These are phyloP conservation scores for Megaceryle alcyon DNA, from an alignment of 2,797 vertebrate genomes.

Conservation along the genomic window DNA sequence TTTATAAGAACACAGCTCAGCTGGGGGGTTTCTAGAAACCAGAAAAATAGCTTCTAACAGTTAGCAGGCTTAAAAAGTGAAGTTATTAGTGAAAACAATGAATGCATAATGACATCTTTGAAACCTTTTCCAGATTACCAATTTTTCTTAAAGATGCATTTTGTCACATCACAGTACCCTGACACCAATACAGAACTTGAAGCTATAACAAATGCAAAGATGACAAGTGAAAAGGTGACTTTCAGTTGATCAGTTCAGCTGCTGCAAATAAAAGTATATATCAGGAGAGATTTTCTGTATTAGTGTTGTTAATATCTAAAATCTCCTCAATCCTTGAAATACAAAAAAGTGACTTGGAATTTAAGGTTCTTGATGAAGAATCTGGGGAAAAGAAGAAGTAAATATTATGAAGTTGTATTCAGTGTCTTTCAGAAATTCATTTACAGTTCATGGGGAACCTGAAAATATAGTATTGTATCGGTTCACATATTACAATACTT, in stretches of 20 bases:
- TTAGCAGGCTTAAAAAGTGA: background rate
- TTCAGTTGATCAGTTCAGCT: background rate
- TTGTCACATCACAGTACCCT: background rate
- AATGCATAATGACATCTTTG: background rate
- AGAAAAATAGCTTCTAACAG: background rate
- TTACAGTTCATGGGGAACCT: background rate
- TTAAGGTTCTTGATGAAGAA: background rate
- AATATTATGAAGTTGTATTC: background rate
- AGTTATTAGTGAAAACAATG: background rate
- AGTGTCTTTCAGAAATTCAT: background rate
- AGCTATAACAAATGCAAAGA: background rate
- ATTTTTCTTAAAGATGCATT: background rate
- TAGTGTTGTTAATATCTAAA: background rate
- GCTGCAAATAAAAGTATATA: background rate
- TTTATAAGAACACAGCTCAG: background rate
- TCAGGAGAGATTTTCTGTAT: background rate
- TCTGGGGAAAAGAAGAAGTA: background rate
- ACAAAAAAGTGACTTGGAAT: background rate
- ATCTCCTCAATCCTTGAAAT: background rate
- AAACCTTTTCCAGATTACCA: background rate
- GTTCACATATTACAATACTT: background rate
- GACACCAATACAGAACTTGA: background rate
- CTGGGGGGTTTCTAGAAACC: background rate
- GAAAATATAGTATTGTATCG: background rate
- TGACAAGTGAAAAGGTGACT: background rate